These are phyloP conservation scores for Pantherophis guttatus DNA, from an alignment of 2,113 vertebrate genomes.

Conservation along the genomic window DNA sequence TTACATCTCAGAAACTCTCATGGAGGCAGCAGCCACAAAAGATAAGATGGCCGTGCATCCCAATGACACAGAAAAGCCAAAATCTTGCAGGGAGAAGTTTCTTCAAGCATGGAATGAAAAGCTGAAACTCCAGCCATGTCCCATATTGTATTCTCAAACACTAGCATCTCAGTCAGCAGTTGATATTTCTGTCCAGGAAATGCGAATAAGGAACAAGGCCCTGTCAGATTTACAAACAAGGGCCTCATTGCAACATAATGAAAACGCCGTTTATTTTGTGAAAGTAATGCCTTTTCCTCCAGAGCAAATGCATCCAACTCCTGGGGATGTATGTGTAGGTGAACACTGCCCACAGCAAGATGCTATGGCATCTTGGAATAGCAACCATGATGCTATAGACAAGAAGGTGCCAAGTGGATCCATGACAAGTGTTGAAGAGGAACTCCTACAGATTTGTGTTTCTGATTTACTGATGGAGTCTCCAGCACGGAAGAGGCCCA, in stretches of 20 bases:
- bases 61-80: not conserved
- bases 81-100: constrained; percentile 22
- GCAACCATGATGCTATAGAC: not conserved
- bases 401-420: not conserved
- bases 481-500: constrained; percentile 4
- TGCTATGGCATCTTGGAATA: not conserved
- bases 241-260: not conserved
- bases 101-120: constrained; percentile 13
- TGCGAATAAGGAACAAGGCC: not conserved
- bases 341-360: not conserved
- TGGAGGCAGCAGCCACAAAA: not conserved
- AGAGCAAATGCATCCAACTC: not conserved
- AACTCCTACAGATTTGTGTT: not conserved
- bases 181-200: not conserved
- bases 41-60: not conserved
- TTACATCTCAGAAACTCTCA: not conserved
- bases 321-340: not conserved
- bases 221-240: not conserved
- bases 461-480: constrained; percentile 16
- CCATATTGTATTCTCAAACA: not conserved
- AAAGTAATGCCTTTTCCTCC: not conserved
- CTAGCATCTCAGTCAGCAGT: not conserved
- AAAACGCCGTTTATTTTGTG: not conserved
- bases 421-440: not conserved
- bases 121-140: not conserved